Percentiles rank a stretch among this genome's conserved stretches.
Conservation (phyloP, 2,888 invertebrate genomes). For the Coronaproctus castanopsis region DNA sequence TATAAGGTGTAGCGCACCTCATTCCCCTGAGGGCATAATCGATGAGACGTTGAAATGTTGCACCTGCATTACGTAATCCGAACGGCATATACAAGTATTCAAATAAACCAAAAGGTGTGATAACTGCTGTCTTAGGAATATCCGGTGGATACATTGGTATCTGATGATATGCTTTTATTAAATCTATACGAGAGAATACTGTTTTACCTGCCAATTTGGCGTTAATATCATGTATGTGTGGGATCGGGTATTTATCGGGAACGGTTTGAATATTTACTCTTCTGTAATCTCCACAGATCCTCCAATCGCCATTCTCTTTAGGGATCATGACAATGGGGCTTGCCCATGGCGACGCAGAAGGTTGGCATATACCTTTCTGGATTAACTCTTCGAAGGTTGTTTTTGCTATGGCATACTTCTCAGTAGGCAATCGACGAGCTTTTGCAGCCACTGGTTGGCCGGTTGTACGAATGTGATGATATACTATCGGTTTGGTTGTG, state of each 20-base stretch:
- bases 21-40: constrained; percentile 6
- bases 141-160: constrained; percentile 20
- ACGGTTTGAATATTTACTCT: constrained; percentile 21
- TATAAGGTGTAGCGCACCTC: constrained; percentile 17
- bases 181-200: constrained; percentile 19
- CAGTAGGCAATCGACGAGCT: constrained; percentile 4
- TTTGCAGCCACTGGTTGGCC: constrained; percentile 7
- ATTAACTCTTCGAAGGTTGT: too few species aligned
- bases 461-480: constrained; percentile 8
- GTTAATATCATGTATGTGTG: constrained; percentile 21
- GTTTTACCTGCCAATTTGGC: constrained; percentile 15
- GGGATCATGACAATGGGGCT: constrained; percentile 24
- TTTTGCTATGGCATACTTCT: constrained; percentile 24
- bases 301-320: constrained; percentile 19
- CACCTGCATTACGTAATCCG: constrained; percentile 24
- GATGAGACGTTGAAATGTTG: constrained; percentile 21
- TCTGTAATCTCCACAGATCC: constrained; percentile 23
- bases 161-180: constrained; percentile 20
- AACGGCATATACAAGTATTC: constrained; percentile 24
- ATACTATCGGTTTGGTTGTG: too few species aligned
- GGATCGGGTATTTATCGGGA: constrained; percentile 23
- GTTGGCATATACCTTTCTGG: constrained; percentile 26
- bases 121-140: constrained; percentile 22
- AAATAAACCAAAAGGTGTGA: constrained; percentile 23
- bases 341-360: constrained; percentile 26